These are phyloP conservation scores for Epicauta chinensis DNA, from an alignment of 1,140 invertebrate species.

Conservation along the genomic window DNA sequence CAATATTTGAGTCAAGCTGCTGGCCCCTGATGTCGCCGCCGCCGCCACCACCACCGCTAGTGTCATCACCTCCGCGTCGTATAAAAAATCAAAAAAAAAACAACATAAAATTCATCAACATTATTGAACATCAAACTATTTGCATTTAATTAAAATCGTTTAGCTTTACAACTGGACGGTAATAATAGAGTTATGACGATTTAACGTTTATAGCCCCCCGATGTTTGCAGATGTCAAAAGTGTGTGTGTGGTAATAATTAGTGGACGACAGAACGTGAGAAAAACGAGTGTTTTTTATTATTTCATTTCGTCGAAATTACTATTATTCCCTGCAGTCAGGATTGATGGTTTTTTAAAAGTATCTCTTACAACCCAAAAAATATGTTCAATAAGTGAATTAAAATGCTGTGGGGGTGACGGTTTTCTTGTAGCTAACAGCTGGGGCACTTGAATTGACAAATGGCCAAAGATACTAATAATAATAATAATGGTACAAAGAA, in stretches of 20 bases:
- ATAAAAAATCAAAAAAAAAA: conserved; percentile 18
- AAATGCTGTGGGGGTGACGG: conserved; percentile 22
- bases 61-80: conserved; percentile 26
- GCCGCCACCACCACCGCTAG: conserved; percentile 2
- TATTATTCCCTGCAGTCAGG: background rate
- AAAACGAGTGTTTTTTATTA: background rate
- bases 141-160: conserved; percentile 17
- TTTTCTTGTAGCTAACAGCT: conserved; percentile 27
- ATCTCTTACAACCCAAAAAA: conserved; percentile 32
- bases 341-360: conserved; percentile 36
- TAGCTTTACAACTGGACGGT: conserved; percentile 9
- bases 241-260: conserved; percentile 8
- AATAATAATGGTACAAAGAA: conserved; percentile 12
- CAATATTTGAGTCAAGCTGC: conserved; percentile 6
- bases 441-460: conserved; percentile 26
- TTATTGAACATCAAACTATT: conserved; percentile 10
- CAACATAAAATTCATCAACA: background rate
- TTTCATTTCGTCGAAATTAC: too few species aligned
- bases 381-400: conserved; percentile 38
- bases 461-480: conserved; percentile 25
- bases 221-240: conserved; percentile 9
- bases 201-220: conserved; percentile 9
- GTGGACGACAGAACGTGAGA: conserved; percentile 13
- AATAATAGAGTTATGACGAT: conserved; percentile 15
- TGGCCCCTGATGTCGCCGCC: conserved; percentile 24